Percentiles rank a stretch among this genome's conserved stretches.
phyloP scores from a whole-genome alignment of 2,113 vertebrate genomes.

The Oncorhynchus nerka region DNA sequence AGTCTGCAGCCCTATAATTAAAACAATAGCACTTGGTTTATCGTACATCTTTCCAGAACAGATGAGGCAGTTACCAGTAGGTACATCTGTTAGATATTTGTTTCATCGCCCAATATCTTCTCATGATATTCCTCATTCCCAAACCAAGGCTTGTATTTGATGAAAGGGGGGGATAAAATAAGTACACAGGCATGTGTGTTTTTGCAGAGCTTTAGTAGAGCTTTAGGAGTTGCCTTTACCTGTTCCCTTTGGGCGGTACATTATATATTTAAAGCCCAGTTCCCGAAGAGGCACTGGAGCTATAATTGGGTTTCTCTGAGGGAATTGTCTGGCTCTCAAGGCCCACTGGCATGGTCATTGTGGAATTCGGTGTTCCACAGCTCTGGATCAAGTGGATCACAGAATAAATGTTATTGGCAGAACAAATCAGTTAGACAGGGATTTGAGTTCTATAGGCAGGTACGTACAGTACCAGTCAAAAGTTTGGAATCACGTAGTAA shows the following conservation, averaged over 20 bases:
- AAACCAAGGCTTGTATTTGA: background rate
- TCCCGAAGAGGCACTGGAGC: background rate
- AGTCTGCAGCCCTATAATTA: too few species aligned
- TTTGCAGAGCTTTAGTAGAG: background rate
- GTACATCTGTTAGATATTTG: too few species aligned
- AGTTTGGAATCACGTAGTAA: too few species aligned
- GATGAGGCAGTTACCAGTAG: too few species aligned
- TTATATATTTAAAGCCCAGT: background rate
- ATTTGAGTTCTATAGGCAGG: too few species aligned
- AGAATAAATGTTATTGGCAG: slow-evolving; percentile 7
- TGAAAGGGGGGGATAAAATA: background rate
- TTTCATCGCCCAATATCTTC: too few species aligned
- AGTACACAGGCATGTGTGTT: background rate
- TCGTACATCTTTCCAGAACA: too few species aligned
- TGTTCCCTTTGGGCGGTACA: background rate
- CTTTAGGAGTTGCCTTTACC: background rate
- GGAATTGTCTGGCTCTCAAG: slow-evolving; percentile 4
- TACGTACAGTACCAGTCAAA: too few species aligned
- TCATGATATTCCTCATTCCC: too few species aligned
- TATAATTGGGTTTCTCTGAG: slow-evolving; percentile 33
- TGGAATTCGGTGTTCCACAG: slow-evolving; percentile 4
- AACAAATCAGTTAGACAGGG: too few species aligned
- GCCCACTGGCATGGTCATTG: slow-evolving; percentile 10
- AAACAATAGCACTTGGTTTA: too few species aligned
- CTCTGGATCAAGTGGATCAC: slow-evolving; percentile 9